phyloP scores from a whole-genome alignment of 2,888 invertebrate genomes.

The Dorcus parallelipipedus region DNA sequence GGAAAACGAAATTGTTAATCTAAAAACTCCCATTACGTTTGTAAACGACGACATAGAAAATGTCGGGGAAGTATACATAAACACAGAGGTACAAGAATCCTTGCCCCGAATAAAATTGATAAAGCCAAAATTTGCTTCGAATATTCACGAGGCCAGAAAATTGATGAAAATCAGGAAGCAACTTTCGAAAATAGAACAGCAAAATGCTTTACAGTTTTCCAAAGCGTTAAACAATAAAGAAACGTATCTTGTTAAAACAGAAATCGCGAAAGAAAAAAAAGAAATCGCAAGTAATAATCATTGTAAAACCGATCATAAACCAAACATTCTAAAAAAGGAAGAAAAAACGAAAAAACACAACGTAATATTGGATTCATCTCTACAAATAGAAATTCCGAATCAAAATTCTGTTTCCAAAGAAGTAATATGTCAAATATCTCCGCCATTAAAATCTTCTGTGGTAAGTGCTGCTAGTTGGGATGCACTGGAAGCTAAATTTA shows the following conservation, averaged over 20 bases:
- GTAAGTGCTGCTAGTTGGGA: conserved; percentile 46
- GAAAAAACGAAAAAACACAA: background rate
- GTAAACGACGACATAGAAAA: conserved; percentile 2
- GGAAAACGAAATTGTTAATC: conserved; percentile 18
- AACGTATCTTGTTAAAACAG: background rate
- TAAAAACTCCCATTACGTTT: conserved; percentile 6
- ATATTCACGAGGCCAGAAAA: conserved; percentile 63
- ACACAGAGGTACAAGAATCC: background rate
- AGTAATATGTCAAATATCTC: conserved; percentile 7
- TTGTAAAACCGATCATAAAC: background rate
- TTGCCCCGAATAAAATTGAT: conserved; percentile 47
- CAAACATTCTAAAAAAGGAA: background rate
- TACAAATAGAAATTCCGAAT: background rate
- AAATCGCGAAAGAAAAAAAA: background rate
- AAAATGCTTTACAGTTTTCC: conserved; percentile 1
- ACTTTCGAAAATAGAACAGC: conserved; percentile 58
- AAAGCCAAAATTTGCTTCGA: conserved; percentile 67
- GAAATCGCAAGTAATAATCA: background rate
- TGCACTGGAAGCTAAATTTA: conserved; percentile 43
- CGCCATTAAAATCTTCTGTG: conserved; percentile 27
- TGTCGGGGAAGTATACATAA: conserved; percentile 5
- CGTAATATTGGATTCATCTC: background rate
- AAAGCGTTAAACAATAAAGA: conserved; percentile 1
- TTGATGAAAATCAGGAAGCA: conserved; percentile 66
- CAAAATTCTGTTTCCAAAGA: background rate